phyloP scores from a whole-genome alignment of 2,113 vertebrate genomes.

The Stegostoma tigrinum region DNA sequence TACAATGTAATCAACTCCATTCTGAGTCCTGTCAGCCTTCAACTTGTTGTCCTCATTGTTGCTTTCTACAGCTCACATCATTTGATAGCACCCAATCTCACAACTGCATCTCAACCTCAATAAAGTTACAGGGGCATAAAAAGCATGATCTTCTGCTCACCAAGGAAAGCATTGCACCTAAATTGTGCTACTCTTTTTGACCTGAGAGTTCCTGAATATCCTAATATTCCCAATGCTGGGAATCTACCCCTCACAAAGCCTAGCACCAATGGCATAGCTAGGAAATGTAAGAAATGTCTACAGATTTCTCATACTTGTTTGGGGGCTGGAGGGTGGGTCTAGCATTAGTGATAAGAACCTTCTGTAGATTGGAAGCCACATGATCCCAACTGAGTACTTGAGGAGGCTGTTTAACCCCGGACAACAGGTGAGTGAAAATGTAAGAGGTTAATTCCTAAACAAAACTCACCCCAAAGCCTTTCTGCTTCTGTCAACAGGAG shows the following conservation, averaged over 20 bases:
- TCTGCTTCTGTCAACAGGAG: not conserved
- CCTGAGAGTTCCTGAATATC: not conserved
- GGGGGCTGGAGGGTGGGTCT: not conserved
- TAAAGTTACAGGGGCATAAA: not conserved
- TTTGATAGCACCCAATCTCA: not conserved
- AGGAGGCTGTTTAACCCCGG: not conserved
- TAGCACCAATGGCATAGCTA: not conserved
- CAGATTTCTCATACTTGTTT: not conserved
- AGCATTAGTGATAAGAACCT: not conserved
- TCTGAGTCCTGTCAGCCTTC: not conserved
- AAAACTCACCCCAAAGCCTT: not conserved
- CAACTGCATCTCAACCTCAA: not conserved
- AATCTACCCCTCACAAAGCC: not conserved
- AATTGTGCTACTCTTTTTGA: not conserved
- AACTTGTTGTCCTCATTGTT: not conserved
- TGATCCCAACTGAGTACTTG: not conserved
- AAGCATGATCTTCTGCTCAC: not conserved
- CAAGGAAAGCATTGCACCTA: not conserved
- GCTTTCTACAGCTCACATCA: not conserved
- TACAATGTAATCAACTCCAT: not conserved
- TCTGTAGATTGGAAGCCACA: not conserved
- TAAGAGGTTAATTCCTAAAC: not conserved
- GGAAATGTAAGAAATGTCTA: not conserved
- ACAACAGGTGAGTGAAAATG: not conserved
- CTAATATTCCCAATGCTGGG: not conserved